A percentile compares a stretch with the other conserved stretches of the same genome.
phyloP scores from a whole-genome alignment of 2,888 invertebrate genomes.

The Linyphia triangularis region DNA sequence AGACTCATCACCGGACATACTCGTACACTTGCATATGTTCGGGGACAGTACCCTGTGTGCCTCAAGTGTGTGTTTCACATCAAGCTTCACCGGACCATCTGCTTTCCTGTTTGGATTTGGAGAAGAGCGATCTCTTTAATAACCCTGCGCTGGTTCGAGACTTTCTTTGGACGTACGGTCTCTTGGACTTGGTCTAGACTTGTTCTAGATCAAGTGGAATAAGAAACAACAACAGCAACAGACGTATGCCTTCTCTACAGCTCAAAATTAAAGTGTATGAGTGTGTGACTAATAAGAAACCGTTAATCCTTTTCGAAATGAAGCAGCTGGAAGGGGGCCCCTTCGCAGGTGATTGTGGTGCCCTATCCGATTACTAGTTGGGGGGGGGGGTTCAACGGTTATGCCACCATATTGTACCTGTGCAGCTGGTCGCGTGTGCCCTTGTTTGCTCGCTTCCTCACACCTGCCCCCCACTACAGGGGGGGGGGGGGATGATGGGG shows the following conservation, averaged over 20 bases:
- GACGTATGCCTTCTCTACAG: too few relatives aligned
- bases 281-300: too few relatives aligned
- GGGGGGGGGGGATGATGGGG: neutral
- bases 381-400: slow-evolving; percentile 7
- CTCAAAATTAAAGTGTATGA: too few relatives aligned
- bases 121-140: too few relatives aligned
- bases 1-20: too few relatives aligned
- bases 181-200: neutral
- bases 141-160: neutral
- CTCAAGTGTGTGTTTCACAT: too few relatives aligned
- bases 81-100: too few relatives aligned
- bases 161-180: neutral
- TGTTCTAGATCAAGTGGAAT: neutral
- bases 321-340: neutral
- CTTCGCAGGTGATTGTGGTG: neutral
- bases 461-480: neutral
- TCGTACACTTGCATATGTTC: too few relatives aligned
- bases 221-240: neutral
- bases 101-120: too few relatives aligned
- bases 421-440: neutral
- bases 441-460: neutral
- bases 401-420: neutral
- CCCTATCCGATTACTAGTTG: slow-evolving; percentile 39
- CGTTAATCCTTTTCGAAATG: neutral
- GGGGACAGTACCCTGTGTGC: too few relatives aligned